Percentiles rank a stretch among this genome's conserved stretches.
Conservation (phyloP, 2,797 vertebrate genomes). For the Austrolebias charrua region DNA sequence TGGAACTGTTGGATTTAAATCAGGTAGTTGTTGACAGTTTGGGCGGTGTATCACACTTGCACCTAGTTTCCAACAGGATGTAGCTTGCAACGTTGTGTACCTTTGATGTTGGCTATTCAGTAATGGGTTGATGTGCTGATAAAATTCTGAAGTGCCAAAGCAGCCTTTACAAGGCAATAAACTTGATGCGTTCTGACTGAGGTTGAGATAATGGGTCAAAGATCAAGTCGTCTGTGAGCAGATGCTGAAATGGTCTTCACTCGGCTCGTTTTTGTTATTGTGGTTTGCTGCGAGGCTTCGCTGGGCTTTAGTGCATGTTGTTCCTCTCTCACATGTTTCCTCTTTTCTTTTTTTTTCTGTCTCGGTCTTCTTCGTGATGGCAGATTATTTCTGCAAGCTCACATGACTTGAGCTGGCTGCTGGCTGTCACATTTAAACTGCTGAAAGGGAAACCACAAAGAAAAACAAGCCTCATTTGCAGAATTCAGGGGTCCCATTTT, state of each 20-base stretch:
- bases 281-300: slow-evolving; percentile 42
- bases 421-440: slow-evolving; percentile 38
- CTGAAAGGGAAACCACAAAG: slow-evolving; percentile 62
- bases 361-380: slow-evolving; percentile 9
- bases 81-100: slow-evolving; percentile 31
- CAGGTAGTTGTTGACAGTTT: slow-evolving; percentile 65
- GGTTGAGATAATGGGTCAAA: neutral
- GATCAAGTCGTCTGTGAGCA: slow-evolving; percentile 12
- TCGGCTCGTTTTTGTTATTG: slow-evolving; percentile 20
- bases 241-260: neutral
- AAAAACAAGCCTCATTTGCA: slow-evolving; percentile 62
- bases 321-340: slow-evolving; percentile 50
- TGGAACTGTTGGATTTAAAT: slow-evolving; percentile 45
- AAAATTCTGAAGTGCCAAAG: slow-evolving; percentile 24
- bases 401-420: slow-evolving; percentile 49
- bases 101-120: slow-evolving; percentile 33
- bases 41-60: slow-evolving; percentile 60
- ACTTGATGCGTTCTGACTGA: neutral
- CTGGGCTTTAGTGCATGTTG: slow-evolving; percentile 13
- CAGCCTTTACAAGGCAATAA: neutral
- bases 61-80: slow-evolving; percentile 68
- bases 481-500: slow-evolving; percentile 27
- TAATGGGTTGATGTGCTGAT: slow-evolving; percentile 24
- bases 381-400: slow-evolving; percentile 56
- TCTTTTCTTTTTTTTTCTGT: slow-evolving; percentile 35